phyloP scores from a whole-genome alignment of 2,797 vertebrate species.

The Brotula barbata region DNA sequence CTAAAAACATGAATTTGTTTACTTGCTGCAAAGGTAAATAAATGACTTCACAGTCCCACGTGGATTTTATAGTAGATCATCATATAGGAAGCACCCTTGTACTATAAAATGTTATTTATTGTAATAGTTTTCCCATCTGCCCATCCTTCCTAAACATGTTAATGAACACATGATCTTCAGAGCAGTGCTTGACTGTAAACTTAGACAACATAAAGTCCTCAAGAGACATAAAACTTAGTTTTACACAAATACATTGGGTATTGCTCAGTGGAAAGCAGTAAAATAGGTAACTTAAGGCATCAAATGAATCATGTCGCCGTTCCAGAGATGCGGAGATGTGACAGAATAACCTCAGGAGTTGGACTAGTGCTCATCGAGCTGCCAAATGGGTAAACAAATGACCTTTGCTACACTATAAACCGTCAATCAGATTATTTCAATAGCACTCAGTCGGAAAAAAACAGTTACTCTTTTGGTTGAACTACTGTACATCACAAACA shows the following conservation, averaged over 20 bases:
- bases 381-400: constrained; percentile 47
- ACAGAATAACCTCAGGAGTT: constrained; percentile 43
- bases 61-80: constrained; percentile 37
- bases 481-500: constrained; percentile 39
- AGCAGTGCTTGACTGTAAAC: constrained; percentile 69
- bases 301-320: constrained; percentile 55
- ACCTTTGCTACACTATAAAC: constrained; percentile 46
- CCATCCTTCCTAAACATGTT: constrained; percentile 67
- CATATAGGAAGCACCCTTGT: constrained; percentile 61
- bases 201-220: constrained; percentile 62
- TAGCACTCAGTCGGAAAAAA: constrained; percentile 45
- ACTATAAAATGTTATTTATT: constrained; percentile 78
- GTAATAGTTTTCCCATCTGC: constrained; percentile 76
- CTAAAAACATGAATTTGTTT: constrained; percentile 14
- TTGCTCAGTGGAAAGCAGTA: constrained; percentile 58
- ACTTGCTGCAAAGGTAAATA: constrained; percentile 15
- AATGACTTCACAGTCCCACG: constrained; percentile 5
- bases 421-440: constrained; percentile 60
- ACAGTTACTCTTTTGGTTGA: constrained; percentile 34
- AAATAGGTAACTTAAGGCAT: constrained; percentile 62
- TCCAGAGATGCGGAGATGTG: constrained; percentile 32
- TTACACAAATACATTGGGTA: constrained; percentile 57
- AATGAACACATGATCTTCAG: constrained; percentile 76
- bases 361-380: constrained; percentile 30
- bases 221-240: constrained; percentile 54